A percentile compares a stretch with the other conserved stretches of the same genome.
These are phyloP conservation scores for Sarcoramphus papa DNA, from an alignment of 2,797 vertebrate species.

Conservation along the genomic window DNA sequence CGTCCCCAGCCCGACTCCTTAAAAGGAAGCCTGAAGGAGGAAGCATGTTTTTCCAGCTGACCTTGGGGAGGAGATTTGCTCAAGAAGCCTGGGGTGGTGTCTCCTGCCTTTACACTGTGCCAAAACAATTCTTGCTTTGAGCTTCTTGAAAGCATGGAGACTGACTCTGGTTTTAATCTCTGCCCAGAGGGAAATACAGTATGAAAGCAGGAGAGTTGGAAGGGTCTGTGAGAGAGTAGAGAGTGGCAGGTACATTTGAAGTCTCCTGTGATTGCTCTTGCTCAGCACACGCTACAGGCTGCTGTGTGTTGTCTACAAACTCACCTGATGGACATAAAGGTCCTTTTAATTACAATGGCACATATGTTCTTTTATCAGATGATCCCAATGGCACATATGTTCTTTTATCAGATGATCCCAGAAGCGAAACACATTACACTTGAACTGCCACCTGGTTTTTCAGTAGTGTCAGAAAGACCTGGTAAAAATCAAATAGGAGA, in stretches of 20 bases:
- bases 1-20: rapidly evolving
- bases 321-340: background rate
- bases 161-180: background rate
- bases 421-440: background rate
- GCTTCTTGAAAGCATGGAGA: background rate
- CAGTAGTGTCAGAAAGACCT: background rate
- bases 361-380: background rate
- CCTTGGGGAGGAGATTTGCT: background rate
- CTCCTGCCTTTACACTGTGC: background rate
- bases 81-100: background rate
- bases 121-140: background rate
- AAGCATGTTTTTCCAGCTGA: background rate
- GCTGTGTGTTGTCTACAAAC: background rate
- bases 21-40: background rate
- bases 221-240: background rate
- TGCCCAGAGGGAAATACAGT: background rate
- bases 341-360: background rate
- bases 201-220: background rate
- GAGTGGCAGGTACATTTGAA: background rate
- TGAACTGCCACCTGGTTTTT: background rate
- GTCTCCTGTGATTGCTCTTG: background rate
- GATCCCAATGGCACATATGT: background rate
- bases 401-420: background rate
- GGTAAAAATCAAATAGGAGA: background rate
- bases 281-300: background rate